These are phyloP conservation scores for Engystomops pustulosus DNA, from an alignment of 2,113 vertebrate species.

Conservation along the genomic window DNA sequence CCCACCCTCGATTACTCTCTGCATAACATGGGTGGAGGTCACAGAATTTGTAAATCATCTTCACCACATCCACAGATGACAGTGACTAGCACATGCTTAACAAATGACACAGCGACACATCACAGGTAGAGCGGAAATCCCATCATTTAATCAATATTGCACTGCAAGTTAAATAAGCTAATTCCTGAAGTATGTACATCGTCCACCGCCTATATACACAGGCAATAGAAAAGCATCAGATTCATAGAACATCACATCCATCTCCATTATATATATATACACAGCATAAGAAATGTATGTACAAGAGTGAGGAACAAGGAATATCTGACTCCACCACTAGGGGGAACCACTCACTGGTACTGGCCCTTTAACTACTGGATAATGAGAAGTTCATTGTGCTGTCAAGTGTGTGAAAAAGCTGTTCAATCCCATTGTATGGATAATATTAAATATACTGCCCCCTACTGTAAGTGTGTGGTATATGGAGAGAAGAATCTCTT, in stretches of 20 bases:
- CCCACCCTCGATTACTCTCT: not conserved
- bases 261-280: constrained; percentile 2
- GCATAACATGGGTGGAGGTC: constrained; percentile 5
- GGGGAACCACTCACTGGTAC: not conserved
- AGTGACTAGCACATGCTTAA: not conserved
- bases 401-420: too few relatives aligned
- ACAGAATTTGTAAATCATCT: not conserved
- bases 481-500: too few relatives aligned
- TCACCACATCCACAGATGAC: not conserved
- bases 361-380: not conserved
- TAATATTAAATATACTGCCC: not conserved
- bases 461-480: not conserved
- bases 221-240: not conserved
- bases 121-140: not conserved
- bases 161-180: constrained; percentile 44
- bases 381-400: not conserved
- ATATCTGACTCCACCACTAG: not conserved
- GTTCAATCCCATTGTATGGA: too few relatives aligned
- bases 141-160: constrained; percentile 30
- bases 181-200: constrained; percentile 21
- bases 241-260: not conserved
- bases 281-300: not conserved
- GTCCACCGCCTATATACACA: constrained; percentile 32
- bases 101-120: not conserved
- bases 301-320: not conserved